Conservation (phyloP, 2,113 vertebrate species). For the Lampris megalopsis region DNA sequence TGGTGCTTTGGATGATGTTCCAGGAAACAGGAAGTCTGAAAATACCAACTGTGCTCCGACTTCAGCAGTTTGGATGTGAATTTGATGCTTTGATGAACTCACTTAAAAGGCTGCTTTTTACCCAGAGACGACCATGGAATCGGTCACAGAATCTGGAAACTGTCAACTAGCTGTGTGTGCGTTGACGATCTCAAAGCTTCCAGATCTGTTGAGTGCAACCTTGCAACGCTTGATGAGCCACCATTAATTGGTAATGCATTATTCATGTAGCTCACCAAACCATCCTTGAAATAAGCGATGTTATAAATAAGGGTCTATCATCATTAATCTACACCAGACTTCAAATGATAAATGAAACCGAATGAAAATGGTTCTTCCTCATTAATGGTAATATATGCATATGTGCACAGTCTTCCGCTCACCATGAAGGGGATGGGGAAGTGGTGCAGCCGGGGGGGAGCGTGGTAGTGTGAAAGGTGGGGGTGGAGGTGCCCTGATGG, state of each 20-base stretch:
- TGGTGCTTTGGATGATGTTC: too few relatives aligned
- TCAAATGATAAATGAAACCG: slow-evolving; percentile 15
- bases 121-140: background rate
- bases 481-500: slow-evolving; percentile 94
- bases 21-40: too few relatives aligned
- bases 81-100: too few relatives aligned
- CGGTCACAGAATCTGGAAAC: slow-evolving; percentile 21
- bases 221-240: slow-evolving; percentile 66
- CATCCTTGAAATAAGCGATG: slow-evolving; percentile 73
- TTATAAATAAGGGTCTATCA: slow-evolving; percentile 58
- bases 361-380: slow-evolving; percentile 51
- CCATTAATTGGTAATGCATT: slow-evolving; percentile 74
- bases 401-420: slow-evolving; percentile 69
- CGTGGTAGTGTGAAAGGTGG: slow-evolving; percentile 95
- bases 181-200: slow-evolving; percentile 39
- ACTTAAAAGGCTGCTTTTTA: background rate
- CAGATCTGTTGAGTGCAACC: slow-evolving; percentile 60
- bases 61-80: too few relatives aligned
- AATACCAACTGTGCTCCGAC: too few relatives aligned
- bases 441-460: slow-evolving; percentile 96
- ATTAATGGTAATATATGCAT: slow-evolving; percentile 70
- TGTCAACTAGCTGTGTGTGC: background rate
- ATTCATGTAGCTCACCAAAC: slow-evolving; percentile 73
- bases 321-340: slow-evolving; percentile 67
- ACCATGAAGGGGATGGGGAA: slow-evolving; percentile 97